phyloP scores from a whole-genome alignment of 2,113 vertebrate genomes.

The Cololabis saira region DNA sequence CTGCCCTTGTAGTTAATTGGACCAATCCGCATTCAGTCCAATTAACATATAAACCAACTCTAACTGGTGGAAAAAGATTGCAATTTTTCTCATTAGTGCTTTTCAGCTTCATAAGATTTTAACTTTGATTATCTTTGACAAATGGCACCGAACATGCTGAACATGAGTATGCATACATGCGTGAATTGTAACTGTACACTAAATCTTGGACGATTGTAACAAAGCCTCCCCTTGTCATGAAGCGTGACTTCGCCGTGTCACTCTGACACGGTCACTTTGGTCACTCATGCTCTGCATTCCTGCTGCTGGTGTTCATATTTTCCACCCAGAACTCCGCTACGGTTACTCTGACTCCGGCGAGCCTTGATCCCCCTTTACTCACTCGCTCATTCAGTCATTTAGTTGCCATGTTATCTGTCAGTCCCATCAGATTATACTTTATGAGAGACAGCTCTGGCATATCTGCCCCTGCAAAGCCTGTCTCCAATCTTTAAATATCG shows the following conservation, averaged over 20 bases:
- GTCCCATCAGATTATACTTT: slow-evolving; percentile 75
- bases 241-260: too few relatives aligned
- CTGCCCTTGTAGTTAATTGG: slow-evolving; percentile 22
- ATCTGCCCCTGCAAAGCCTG: slow-evolving; percentile 66
- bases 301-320: slow-evolving; percentile 14
- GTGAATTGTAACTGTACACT: slow-evolving; percentile 17
- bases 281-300: slow-evolving; percentile 20
- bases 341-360: slow-evolving; percentile 29
- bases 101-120: not conserved
- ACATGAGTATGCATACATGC: not conserved
- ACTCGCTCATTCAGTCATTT: slow-evolving; percentile 51
- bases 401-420: slow-evolving; percentile 61
- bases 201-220: not conserved
- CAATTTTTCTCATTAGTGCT: slow-evolving; percentile 3
- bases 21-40: slow-evolving; percentile 58
- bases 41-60: slow-evolving; percentile 31
- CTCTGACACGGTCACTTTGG: slow-evolving; percentile 19
- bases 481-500: slow-evolving; percentile 82
- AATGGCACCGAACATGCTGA: slow-evolving; percentile 5
- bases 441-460: slow-evolving; percentile 67
- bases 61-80: slow-evolving; percentile 18
- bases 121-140: not conserved
- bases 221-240: not conserved
- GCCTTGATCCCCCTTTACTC: slow-evolving; percentile 16
- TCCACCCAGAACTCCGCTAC: slow-evolving; percentile 19